Percentiles rank a stretch among this genome's conserved stretches.
These are phyloP conservation scores for Schizothorax lantsangensis DNA, from an alignment of 2,797 vertebrate species.

Conservation along the genomic window DNA sequence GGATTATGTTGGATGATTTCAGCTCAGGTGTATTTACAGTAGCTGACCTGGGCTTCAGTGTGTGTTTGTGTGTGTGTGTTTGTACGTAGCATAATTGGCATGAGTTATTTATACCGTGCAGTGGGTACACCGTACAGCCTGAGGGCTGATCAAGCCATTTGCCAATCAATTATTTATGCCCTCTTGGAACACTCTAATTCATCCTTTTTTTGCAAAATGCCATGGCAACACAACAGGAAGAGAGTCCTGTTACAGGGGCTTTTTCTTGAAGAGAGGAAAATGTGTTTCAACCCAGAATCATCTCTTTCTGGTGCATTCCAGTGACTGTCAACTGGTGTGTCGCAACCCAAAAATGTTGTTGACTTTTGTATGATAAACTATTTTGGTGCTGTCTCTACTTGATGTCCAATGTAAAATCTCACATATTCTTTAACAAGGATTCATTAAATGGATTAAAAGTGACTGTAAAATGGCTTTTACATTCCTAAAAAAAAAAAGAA, in stretches of 20 bases:
- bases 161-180: conserved; percentile 82
- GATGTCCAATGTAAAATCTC: neutral
- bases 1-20: conserved; percentile 10
- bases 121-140: conserved; percentile 75
- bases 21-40: conserved; percentile 22
- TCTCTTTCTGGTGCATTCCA: conserved; percentile 65
- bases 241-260: conserved; percentile 69
- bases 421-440: neutral
- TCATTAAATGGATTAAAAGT: neutral
- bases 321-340: neutral
- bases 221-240: conserved; percentile 85
- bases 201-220: conserved; percentile 75
- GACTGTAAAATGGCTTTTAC: neutral
- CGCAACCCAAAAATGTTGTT: neutral
- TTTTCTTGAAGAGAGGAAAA: conserved; percentile 61
- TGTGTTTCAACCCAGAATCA: conserved; percentile 30
- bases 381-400: neutral
- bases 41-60: neutral
- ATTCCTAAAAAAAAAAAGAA: neutral
- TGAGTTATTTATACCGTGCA: conserved; percentile 82
- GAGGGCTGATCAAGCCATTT: conserved; percentile 77
- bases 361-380: neutral
- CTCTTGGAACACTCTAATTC: conserved; percentile 78
- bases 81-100: conserved; percentile 75
- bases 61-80: conserved; percentile 44